These are phyloP conservation scores for Drosophila santomea DNA, from an alignment of 1,140 invertebrate genomes.

Conservation along the genomic window DNA sequence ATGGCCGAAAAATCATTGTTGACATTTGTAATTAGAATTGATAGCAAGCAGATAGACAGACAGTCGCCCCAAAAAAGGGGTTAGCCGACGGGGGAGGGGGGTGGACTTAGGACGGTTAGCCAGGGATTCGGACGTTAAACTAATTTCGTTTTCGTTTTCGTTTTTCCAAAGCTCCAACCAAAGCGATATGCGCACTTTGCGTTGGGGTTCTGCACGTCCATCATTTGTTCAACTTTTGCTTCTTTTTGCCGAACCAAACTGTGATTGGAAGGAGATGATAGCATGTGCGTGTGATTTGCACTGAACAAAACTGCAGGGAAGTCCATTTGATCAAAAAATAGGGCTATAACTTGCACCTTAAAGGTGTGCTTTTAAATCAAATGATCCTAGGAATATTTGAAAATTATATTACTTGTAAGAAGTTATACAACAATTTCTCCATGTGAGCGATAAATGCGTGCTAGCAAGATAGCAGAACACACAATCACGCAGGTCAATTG, in stretches of 20 bases:
- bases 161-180: constrained; percentile 25
- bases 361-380: no score
- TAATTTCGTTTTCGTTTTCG: constrained; percentile 73
- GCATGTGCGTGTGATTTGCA: constrained; percentile 28
- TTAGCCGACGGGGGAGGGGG: not conserved
- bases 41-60: constrained; percentile 66
- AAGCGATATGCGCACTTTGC: constrained; percentile 47
- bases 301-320: not conserved
- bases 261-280: constrained; percentile 27
- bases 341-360: not conserved
- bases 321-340: not conserved
- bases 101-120: constrained; percentile 1
- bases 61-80: constrained; percentile 9
- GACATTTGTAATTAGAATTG: constrained; percentile 82
- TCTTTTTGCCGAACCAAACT: constrained; percentile 9
- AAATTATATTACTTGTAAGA: not conserved
- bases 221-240: constrained; percentile 64
- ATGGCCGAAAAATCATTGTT: constrained; percentile 79
- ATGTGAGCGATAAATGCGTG: constrained; percentile 17
- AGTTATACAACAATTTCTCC: not conserved
- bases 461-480: constrained; percentile 42
- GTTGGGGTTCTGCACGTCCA: constrained; percentile 52
- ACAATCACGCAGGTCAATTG: constrained; percentile 61
- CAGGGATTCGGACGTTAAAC: constrained; percentile 68
- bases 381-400: not conserved